phyloP scores from a whole-genome alignment of 2,797 vertebrate genomes.

The Gymnoscopelus microlampas region DNA sequence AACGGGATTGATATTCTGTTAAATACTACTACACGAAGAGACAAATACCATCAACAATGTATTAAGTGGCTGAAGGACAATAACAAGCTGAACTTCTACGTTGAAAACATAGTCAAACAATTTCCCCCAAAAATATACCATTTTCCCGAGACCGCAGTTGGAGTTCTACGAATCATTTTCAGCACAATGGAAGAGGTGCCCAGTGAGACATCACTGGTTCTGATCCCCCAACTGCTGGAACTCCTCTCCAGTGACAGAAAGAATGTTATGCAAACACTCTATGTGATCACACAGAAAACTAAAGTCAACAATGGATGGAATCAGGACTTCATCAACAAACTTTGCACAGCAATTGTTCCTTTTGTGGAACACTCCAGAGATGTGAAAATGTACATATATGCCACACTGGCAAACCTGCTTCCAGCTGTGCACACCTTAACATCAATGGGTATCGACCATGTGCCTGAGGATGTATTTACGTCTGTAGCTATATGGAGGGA shows the following conservation, averaged over 20 bases:
- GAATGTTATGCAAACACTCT: too few relatives aligned
- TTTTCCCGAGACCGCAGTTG: accelerated
- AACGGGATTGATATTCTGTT: conserved; percentile 46
- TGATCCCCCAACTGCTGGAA: conserved; percentile 44
- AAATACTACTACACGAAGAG: conserved; percentile 15
- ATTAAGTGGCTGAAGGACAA: conserved; percentile 63
- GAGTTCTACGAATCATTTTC: conserved; percentile 39
- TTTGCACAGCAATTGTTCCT: conserved; percentile 31
- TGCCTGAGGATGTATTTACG: conserved; percentile 56
- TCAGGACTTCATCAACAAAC: neutral
- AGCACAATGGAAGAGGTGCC: conserved; percentile 50
- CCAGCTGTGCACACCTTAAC: conserved; percentile 34
- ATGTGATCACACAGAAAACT: conserved; percentile 63
- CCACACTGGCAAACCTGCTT: conserved; percentile 45
- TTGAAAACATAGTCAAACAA: conserved; percentile 30
- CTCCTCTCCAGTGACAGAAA: too few relatives aligned
- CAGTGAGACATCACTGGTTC: conserved; percentile 21
- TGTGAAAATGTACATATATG: conserved; percentile 27
- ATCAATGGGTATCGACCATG: conserved; percentile 33
- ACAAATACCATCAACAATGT: conserved; percentile 44
- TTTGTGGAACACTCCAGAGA: conserved; percentile 2
- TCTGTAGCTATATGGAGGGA: conserved; percentile 42
- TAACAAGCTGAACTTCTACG: conserved; percentile 38
- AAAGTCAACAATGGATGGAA: conserved; percentile 27
- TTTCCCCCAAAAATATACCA: conserved; percentile 12